Base-by-base conservation (phyloP, 35 echinoderm and acorn worm species). In the Apostichopus parvimensis region DNA sequence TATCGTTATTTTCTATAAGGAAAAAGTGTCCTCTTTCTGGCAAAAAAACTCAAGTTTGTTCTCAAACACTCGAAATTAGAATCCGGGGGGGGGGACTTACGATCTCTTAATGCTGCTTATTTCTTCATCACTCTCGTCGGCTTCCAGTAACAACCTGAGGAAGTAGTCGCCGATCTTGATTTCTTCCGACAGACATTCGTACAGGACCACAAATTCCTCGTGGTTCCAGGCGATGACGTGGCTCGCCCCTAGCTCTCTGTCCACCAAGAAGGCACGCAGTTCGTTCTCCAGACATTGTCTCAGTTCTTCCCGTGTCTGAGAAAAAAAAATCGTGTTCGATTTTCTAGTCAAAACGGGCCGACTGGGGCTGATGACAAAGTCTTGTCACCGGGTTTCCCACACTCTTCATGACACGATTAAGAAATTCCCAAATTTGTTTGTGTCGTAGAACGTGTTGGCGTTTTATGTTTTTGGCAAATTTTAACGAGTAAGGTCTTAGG, bases 81-180 rank as follows among this genome's bases (percentile, higher is more conserved):
- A 1, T 28, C 26, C 0, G 9, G 14, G 8, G 55, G n/a, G 45
- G 15, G 17, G 11, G 6, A 92, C 97, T 94, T 95, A 99, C 97
- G 97, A 99, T 96, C 91, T 91, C 76, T 96, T 99, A 26, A 99
- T 99, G 80, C 95, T 95, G 65, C 90, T 92, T 13, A 95, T 99
- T 75, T 99, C 97, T 80, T 99, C 97, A 64, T 99, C 91, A 52
- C 77, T 94, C 54, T 99, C 97, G 80, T 99, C 97, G 52, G 93
- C 97, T 64, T 99, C 97, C 25, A 99, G 92, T 13, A 99, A 82
- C 18, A 99, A 83, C 88, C 97, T 90, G 23, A 99, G 75, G 82
- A 96, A 99, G 91, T 99, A 99, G 79, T 99, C 97, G 4, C 97
- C 97, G 72, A 99, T 99, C 93, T 99, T 99, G 83, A 99, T 96